phyloP scores from a whole-genome alignment of 1,140 invertebrate species.

The Calliopsis andreniformis region DNA sequence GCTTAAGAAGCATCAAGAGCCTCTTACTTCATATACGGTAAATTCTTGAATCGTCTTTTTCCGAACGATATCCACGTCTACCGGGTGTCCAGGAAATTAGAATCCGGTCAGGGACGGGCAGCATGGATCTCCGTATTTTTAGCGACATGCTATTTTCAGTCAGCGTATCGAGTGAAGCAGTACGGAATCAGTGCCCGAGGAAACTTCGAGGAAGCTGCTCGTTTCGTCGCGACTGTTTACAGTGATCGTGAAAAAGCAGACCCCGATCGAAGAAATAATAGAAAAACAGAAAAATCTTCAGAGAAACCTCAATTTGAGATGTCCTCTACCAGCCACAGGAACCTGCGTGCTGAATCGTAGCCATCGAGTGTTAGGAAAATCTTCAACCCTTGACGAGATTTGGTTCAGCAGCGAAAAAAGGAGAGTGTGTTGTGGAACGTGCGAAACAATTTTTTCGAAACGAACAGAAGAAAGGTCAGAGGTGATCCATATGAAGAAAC shows the following conservation, averaged over 20 bases:
- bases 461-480: not conserved
- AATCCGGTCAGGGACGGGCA: conserved; percentile 52
- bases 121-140: conserved; percentile 73
- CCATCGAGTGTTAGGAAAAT: too few relatives aligned
- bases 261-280: not conserved
- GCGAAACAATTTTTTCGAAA: too few relatives aligned
- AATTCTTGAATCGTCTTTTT: not conserved
- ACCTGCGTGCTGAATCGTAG: too few relatives aligned
- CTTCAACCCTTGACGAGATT: too few relatives aligned
- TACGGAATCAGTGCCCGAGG: conserved; percentile 69
- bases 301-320: too few relatives aligned
- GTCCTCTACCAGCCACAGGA: too few relatives aligned
- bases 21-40: not conserved
- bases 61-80: conserved; percentile 10
- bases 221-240: conserved; percentile 40
- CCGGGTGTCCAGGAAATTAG: conserved; percentile 52
- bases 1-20: too few relatives aligned
- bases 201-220: conserved; percentile 63
- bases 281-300: too few relatives aligned
- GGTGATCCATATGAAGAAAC: conserved; percentile 55
- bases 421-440: too few relatives aligned
- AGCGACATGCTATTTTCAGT: conserved; percentile 71
- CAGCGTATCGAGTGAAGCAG: conserved; percentile 67
- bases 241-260: not conserved
- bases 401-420: too few relatives aligned